Evolutionary conservation across 2,888 invertebrate species (phyloP), one percentile per base, ranked within the genome.

Genomic region (Eristalis arbustorum): DNA sequence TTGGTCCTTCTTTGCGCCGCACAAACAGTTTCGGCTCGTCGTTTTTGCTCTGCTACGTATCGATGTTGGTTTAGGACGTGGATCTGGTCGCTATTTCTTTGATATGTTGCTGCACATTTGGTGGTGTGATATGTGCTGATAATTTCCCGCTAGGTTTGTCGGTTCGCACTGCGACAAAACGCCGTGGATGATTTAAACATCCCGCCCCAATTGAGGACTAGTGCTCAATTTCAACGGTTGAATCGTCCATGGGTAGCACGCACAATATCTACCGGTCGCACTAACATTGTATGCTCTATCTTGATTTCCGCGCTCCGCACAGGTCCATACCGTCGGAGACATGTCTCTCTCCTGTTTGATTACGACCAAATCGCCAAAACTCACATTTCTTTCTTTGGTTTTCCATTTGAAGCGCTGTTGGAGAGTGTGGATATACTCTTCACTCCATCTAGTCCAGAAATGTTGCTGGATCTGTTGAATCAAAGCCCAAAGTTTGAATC

Each of bases 181-280:
- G 42, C 42, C 42, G 42, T 42, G 42, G n/a, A 42, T 59, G 59
- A 28, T 61, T 31, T 14, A 28, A 63, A 63, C 63, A 63, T 37
- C 67, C 40, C 71, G 25, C 71, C 71, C 61, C 71, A 71, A 71
- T 71, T 71, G 18, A 71, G 40, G 71, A 28, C 6, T 61, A n/a
- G 18, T 71, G 22, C 40, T 71, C 61, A 61, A 71, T 71, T 71
- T 3, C 2, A 18, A 13, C 25, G 6, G 57, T 22, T 8, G 6
- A 22, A 66, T 42, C 62, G 2, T 37, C 23, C 14, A 40, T 42
- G 28, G 71, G 42, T 3, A 72, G 71, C 1, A 62, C 22, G 18
- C 72, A 42, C 18, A 61, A 10, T 18, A 42, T 59, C 11, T 61
- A 61, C n/a, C 2, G 71, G 71, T 6, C 71, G 42, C 18, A 61